Percentiles rank a stretch among this genome's conserved stretches.
Evolutionary conservation across 2,113 vertebrate species (phyloP).

Genomic region (Sialia sialis): DNA sequence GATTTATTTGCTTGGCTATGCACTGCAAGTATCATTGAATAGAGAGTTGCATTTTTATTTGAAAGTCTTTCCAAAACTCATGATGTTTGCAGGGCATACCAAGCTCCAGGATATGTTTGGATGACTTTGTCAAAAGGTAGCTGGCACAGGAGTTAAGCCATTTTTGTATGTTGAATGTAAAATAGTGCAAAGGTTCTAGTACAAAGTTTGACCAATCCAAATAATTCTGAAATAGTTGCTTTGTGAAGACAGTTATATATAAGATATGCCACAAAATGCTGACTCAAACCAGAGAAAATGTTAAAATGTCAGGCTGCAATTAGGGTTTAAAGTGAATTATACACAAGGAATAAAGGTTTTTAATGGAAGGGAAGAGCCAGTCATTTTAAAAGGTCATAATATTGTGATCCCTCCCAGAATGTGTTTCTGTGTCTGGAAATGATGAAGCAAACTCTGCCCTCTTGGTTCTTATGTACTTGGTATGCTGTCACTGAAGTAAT

Average conservation of each 20-base stretch:
- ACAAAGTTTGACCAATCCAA: background rate
- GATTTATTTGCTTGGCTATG: conserved; percentile 47
- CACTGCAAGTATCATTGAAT: background rate
- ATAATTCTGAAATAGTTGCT: background rate
- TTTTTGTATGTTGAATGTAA: background rate
- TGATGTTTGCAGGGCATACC: background rate
- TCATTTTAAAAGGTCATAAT: background rate
- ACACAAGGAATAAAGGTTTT: background rate
- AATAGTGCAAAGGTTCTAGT: background rate
- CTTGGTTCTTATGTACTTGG: background rate
- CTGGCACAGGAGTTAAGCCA: background rate
- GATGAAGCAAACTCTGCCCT: background rate
- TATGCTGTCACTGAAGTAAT: background rate
- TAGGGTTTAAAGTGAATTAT: background rate
- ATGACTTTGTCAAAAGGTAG: conserved; percentile 32
- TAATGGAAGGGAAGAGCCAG: background rate
- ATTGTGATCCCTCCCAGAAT: background rate
- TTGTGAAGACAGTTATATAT: background rate
- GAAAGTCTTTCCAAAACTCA: background rate
- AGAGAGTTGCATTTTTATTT: conserved; percentile 27
- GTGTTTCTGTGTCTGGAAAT: background rate
- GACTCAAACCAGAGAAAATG: background rate
- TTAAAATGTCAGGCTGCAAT: background rate
- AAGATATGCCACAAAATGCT: background rate
- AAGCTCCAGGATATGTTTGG: conserved; percentile 20